Evolutionary conservation across 1,140 invertebrate species (phyloP), one percentile per base, ranked within the genome.

Genomic region (Drosophila ironensis): DNA sequence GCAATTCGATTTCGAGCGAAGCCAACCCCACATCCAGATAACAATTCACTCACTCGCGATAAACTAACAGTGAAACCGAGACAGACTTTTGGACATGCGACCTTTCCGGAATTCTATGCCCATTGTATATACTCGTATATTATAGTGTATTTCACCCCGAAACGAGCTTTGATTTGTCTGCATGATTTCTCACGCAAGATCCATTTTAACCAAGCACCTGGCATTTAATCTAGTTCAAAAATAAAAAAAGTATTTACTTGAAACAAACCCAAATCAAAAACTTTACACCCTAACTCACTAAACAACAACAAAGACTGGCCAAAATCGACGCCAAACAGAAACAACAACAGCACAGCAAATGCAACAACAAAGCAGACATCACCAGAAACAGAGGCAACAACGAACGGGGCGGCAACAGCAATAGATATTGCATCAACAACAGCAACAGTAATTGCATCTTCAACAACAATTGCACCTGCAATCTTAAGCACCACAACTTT

Each of bases 241-340:
- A 28, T n/a, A 28, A 33, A 69, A 68, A 54, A 68, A 64, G 54
- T 82, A 82, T 64, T 81, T 61, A 81, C 68, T 69, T 69, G 66
- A 69, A 57, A 22, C 40, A 69, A 68, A 56, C 38, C 44, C 24
- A 25, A 70, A 47, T 33, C 63, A 72, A 27, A 67, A 82, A 84
- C 72, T 81, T 84, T 72, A 81, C 77, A 81, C 78, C 57, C 47
- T 77, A 82, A 82, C 78, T 56, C 64, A 82, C 77, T 69, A 73
- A 82, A 72, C 37, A 33, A 54, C 45, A 25, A 71, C 59, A 30
- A 53, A 82, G 82, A 87, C 69, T 87, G 82, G 82, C 82, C 82
- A 12, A 87, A 87, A 67, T 87, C 82, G 25, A 82, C 75, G 41
- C 75, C 75, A 44, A 27, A 44, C 44, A 81, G 38, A 64, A 80